These are phyloP conservation scores for Lasioglossum albipes DNA, from an alignment of 1,140 invertebrate species.

Conservation along the genomic window DNA sequence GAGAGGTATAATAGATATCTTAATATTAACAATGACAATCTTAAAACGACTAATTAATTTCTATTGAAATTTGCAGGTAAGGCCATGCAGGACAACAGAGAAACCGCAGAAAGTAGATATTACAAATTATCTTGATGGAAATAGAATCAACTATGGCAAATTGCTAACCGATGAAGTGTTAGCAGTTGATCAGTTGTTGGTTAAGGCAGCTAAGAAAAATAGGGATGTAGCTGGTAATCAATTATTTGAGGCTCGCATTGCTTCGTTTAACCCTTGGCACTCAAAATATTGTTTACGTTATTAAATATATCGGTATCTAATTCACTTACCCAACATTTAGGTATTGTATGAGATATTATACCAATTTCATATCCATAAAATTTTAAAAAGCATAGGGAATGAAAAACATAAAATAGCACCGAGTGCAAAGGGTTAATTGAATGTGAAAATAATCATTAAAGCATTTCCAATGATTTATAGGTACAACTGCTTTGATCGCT, in stretches of 20 bases:
- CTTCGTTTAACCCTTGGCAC: not conserved
- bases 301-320: too few relatives aligned
- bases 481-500: constrained; percentile 96
- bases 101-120: constrained; percentile 75
- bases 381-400: too few relatives aligned
- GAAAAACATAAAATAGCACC: too few relatives aligned
- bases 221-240: constrained; percentile 90
- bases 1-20: constrained; percentile 80
- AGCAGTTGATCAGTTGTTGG: constrained; percentile 88
- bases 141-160: constrained; percentile 88
- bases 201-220: constrained; percentile 89
- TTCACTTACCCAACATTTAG: too few relatives aligned
- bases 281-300: too few relatives aligned
- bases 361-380: too few relatives aligned
- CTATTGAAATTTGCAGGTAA: constrained; percentile 62
- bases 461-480: constrained; percentile 71
- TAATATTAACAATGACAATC: not conserved
- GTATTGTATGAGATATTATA: too few relatives aligned
- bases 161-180: constrained; percentile 92
- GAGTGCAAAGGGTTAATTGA: not conserved
- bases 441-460: constrained; percentile 20
- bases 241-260: not conserved
- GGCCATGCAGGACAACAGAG: constrained; percentile 65
- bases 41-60: not conserved
- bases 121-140: constrained; percentile 84